phyloP scores from a whole-genome alignment of 2,797 vertebrate genomes.

The Danio kyathit region DNA sequence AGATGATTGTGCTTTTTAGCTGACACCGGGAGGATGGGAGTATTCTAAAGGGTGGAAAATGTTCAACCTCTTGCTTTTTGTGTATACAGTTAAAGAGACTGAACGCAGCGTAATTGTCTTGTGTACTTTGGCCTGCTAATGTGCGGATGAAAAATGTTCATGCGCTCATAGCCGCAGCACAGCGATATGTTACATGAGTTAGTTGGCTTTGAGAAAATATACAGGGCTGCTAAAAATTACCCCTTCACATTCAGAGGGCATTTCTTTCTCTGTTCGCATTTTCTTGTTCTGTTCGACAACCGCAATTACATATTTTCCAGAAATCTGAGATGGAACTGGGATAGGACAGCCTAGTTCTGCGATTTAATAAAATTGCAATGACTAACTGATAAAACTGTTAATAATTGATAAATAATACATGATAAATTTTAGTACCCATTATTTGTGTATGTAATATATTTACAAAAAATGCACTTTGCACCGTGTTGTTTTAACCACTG shows the following conservation, averaged over 20 bases:
- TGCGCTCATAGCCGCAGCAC: conserved; percentile 38
- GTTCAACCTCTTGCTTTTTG: conserved; percentile 56
- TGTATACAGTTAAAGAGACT: conserved; percentile 42
- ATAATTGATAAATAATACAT: not conserved
- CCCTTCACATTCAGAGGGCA: conserved; percentile 26
- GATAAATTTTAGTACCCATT: not conserved
- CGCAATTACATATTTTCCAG: conserved; percentile 39
- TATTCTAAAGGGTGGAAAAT: conserved; percentile 63
- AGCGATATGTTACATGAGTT: conserved; percentile 55
- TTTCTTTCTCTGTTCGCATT: conserved; percentile 23
- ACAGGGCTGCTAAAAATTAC: conserved; percentile 56
- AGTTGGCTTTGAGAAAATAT: conserved; percentile 57
- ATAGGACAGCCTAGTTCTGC: not conserved
- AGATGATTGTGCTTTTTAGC: conserved; percentile 54
- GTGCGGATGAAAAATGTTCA: conserved; percentile 48
- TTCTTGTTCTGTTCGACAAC: conserved; percentile 40
- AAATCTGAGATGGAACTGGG: not conserved
- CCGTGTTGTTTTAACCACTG: too few relatives aligned
- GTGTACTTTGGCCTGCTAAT: conserved; percentile 59
- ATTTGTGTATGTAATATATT: too few relatives aligned
- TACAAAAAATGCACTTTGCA: too few relatives aligned
- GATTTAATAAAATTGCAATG: not conserved
- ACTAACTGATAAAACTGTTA: not conserved
- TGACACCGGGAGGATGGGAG: conserved; percentile 53
- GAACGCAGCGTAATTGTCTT: conserved; percentile 56